Percentiles rank a stretch among this genome's conserved stretches.
Conservation (phyloP, 2,888 invertebrate genomes). For the Dynastes tityus region DNA sequence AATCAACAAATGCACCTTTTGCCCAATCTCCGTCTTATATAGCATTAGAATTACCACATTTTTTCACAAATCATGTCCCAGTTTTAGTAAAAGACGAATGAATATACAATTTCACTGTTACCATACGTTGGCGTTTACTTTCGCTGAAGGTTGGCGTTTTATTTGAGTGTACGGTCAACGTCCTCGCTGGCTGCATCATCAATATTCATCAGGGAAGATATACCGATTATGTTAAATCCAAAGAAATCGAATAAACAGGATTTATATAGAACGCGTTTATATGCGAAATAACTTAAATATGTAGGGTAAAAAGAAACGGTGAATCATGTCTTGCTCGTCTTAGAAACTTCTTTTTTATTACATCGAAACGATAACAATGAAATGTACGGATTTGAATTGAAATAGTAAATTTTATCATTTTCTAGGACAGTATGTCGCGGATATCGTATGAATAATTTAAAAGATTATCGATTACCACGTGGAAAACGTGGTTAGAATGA, state of each 20-base stretch:
- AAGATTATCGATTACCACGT: conserved; percentile 8
- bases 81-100: conserved; percentile 54
- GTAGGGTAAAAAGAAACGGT: neutral
- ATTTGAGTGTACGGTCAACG: conserved; percentile 45
- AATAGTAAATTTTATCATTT: conserved; percentile 35
- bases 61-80: conserved; percentile 56
- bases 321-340: neutral
- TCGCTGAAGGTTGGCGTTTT: conserved; percentile 57
- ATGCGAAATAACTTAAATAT: no score
- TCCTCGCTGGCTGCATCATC: conserved; percentile 11
- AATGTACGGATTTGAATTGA: conserved; percentile 18
- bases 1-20: conserved; percentile 55
- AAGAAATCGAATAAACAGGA: no score
- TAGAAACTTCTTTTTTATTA: conserved; percentile 2
- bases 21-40: conserved; percentile 58
- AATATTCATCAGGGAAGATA: neutral
- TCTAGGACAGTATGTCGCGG: conserved; percentile 45
- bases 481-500: neutral
- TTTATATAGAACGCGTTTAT: no score
- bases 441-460: conserved; percentile 36
- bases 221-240: neutral
- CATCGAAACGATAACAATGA: neutral
- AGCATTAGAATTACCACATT: conserved; percentile 55
- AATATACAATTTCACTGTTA: conserved; percentile 57
- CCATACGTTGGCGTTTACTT: conserved; percentile 54